phyloP scores from a whole-genome alignment of 2,113 vertebrate species.

The human region GRCh38 chr6:88380501-88381000 shows the following conservation, averaged over 20 bases:
- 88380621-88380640: background rate
- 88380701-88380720: background rate
- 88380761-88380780: background rate
- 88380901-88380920: constrained; percentile 59
- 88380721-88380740: background rate
- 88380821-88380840: background rate
- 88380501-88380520: constrained; percentile 66
- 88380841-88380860: background rate
- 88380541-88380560: constrained; percentile 45
- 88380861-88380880: constrained; percentile 41
- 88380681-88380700: background rate
- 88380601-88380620: background rate
- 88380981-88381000: constrained; percentile 72
- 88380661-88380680: background rate
- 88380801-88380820: background rate
- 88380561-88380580: constrained; percentile 17
- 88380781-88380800: constrained; percentile 15
- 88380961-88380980: constrained; percentile 50
- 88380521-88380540: constrained; percentile 44
- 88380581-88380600: background rate
- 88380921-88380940: constrained; percentile 67
- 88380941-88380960: constrained; percentile 72
- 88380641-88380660: background rate
- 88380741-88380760: background rate
- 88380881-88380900: constrained; percentile 54